Percentiles rank a stretch among this genome's conserved stretches.
Conservation (phyloP, 2,888 invertebrate genomes). For the Carpatolechia fugitivella region DNA sequence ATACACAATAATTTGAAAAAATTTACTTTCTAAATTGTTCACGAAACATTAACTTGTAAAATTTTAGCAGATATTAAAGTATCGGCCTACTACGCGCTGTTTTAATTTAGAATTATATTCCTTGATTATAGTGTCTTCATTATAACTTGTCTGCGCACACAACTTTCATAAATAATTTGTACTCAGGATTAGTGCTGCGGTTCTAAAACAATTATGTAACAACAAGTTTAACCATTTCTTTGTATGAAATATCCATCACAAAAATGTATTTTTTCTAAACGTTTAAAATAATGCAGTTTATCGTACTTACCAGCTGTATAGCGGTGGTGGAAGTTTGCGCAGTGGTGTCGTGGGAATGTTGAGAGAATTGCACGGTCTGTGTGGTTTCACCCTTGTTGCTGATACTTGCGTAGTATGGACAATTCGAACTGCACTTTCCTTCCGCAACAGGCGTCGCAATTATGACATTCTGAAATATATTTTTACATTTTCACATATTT, state of each 20-base stretch:
- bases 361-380: neutral
- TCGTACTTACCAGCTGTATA: conserved; percentile 54
- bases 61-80: neutral
- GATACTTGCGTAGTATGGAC: neutral
- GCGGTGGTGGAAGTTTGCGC: conserved; percentile 58
- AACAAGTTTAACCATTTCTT: no score
- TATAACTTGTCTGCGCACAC: conserved; percentile 42
- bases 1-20: conserved; percentile 8
- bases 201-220: conserved; percentile 35
- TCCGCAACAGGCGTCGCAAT: neutral
- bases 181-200: conserved; percentile 24
- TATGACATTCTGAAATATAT: neutral
- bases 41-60: conserved; percentile 5
- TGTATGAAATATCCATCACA: no score
- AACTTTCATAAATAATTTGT: conserved; percentile 54
- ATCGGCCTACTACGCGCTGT: neutral
- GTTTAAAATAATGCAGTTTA: no score
- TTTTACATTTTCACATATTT: neutral
- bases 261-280: no score
- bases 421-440: neutral
- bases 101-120: conserved; percentile 1
- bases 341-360: conserved; percentile 21
- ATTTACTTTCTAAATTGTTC: conserved; percentile 24
- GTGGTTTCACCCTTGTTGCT: neutral
- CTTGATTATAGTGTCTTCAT: conserved; percentile 18